Evolutionary conservation across 2,888 invertebrate species (phyloP).

Genomic region (Candidula unifasciata): DNA sequence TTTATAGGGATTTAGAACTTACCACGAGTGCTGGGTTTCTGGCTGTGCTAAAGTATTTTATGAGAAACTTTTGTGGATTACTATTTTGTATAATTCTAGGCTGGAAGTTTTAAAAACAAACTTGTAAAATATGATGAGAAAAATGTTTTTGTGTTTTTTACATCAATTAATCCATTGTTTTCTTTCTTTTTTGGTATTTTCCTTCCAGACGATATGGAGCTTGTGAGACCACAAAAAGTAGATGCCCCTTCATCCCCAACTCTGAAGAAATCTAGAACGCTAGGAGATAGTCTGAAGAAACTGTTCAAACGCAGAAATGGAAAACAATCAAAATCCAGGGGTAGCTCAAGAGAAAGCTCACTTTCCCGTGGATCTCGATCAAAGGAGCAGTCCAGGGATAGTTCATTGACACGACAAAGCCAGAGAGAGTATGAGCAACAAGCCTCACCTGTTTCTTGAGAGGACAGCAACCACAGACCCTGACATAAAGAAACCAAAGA

Average conservation of each 20-base stretch:
- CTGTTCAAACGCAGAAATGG: slow-evolving; percentile 68
- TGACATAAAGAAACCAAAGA: too few species aligned
- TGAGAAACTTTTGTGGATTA: too few species aligned
- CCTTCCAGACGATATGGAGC: slow-evolving; percentile 70
- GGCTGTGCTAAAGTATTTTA: too few species aligned
- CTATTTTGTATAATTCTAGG: too few species aligned
- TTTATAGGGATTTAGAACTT: too few species aligned
- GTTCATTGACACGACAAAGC: slow-evolving; percentile 61
- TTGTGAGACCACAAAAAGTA: slow-evolving; percentile 60
- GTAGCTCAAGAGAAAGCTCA: slow-evolving; percentile 70
- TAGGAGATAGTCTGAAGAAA: slow-evolving; percentile 72
- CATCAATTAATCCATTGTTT: neutral
- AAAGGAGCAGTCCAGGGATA: slow-evolving; percentile 66
- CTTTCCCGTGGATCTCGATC: slow-evolving; percentile 66
- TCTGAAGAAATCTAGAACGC: slow-evolving; percentile 71
- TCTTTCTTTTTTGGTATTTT: neutral
- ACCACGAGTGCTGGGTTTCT: too few species aligned
- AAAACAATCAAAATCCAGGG: slow-evolving; percentile 64
- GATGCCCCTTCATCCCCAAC: slow-evolving; percentile 62
- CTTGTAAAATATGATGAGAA: too few species aligned
- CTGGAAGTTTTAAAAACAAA: too few species aligned
- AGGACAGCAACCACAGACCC: neutral
- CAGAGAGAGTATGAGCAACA: slow-evolving; percentile 47
- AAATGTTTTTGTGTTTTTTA: too few species aligned
- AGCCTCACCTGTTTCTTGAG: slow-evolving; percentile 56